Percentiles rank a stretch among this genome's conserved stretches.
Conservation (phyloP, 1,140 invertebrate genomes). For the Steinernema feltiae region DNA sequence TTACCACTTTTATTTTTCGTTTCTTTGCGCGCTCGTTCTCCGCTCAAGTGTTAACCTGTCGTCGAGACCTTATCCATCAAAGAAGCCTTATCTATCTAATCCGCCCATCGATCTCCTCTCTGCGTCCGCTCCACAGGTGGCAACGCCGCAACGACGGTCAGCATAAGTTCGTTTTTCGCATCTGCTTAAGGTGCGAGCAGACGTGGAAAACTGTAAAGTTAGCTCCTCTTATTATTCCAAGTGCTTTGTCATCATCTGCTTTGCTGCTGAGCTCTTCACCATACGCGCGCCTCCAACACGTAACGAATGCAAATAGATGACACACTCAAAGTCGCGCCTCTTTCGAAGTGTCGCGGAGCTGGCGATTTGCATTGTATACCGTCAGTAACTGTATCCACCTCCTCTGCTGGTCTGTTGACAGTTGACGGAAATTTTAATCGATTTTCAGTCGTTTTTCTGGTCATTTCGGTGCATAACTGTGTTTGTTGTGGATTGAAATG, state of each 20-base stretch:
- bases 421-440: neutral
- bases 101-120: neutral
- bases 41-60: neutral
- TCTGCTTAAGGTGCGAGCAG: neutral
- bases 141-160: neutral
- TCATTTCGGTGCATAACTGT: no score
- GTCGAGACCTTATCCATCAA: constrained; percentile 1
- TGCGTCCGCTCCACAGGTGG: neutral
- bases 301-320: constrained; percentile 8
- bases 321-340: neutral
- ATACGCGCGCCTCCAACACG: neutral
- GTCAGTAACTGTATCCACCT: neutral
- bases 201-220: neutral
- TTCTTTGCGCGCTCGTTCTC: no score
- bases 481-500: no score
- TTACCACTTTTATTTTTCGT: neutral
- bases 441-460: no score
- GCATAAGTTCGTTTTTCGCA: neutral
- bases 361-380: neutral
- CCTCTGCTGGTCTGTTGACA: neutral
- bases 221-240: neutral
- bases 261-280: neutral
- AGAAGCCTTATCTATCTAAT: neutral
- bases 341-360: neutral
- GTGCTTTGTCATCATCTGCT: neutral